Percentiles rank a stretch among this genome's conserved stretches.
phyloP scores from a whole-genome alignment of 1,140 invertebrate genomes.

The Coenobita brevimanus region DNA sequence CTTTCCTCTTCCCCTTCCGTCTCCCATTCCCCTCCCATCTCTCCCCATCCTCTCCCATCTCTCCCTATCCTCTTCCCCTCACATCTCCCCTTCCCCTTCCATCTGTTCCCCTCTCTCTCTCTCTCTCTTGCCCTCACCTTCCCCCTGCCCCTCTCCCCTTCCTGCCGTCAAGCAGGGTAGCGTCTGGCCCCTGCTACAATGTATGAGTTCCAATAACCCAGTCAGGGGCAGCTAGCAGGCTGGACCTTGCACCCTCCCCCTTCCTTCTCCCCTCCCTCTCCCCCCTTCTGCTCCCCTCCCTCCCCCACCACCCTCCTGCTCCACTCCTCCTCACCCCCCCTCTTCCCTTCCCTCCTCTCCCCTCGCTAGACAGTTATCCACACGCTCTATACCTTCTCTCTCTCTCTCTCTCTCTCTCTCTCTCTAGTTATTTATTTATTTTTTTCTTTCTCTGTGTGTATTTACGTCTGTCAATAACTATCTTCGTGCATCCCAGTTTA shows the following conservation, averaged over 20 bases:
- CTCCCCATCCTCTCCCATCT: neutral
- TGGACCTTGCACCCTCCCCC: neutral
- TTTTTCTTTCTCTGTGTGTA: too few species aligned
- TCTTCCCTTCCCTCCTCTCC: slow-evolving; percentile 3
- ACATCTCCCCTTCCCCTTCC: neutral
- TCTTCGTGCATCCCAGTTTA: too few species aligned
- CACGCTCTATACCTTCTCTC: too few species aligned
- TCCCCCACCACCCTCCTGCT: neutral
- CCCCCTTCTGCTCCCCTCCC: neutral
- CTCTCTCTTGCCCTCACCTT: slow-evolving; percentile 3
- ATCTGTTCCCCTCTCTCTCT: neutral
- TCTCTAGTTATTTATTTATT: too few species aligned
- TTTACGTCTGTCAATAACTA: too few species aligned
- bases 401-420: too few species aligned
- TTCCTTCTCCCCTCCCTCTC: neutral
- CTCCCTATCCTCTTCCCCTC: neutral
- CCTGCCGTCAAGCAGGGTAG: slow-evolving; percentile 33
- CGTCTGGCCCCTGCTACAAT: slow-evolving; percentile 38
- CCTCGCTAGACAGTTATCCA: too few species aligned
- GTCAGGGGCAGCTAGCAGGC: slow-evolving; percentile 36
- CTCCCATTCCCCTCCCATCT: slow-evolving; percentile 1
- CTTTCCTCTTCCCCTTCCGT: slow-evolving; percentile 8
- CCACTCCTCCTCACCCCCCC: neutral
- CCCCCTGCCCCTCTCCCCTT: slow-evolving; percentile 6
- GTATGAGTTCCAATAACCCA: slow-evolving; percentile 56